phyloP scores from a whole-genome alignment of 2,797 vertebrate genomes.

The Rhincodon typus region DNA sequence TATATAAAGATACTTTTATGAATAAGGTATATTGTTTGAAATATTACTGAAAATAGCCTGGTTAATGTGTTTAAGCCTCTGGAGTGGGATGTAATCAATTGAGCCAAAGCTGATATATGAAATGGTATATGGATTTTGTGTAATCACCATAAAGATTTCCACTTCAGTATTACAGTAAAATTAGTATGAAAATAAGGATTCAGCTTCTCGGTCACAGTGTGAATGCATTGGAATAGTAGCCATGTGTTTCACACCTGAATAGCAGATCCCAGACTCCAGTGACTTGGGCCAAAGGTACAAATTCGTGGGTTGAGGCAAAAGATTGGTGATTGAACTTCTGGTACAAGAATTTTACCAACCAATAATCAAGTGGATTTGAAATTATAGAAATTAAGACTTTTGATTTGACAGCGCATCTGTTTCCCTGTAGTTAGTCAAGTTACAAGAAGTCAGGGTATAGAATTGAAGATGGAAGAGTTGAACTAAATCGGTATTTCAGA shows the following conservation, averaged over 20 bases:
- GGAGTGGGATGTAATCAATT: not conserved
- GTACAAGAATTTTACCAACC: not conserved
- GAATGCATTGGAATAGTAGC: not conserved
- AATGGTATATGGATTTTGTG: not conserved
- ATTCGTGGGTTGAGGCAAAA: not conserved
- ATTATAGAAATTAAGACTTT: not conserved
- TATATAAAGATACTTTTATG: too few species aligned
- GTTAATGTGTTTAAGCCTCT: not conserved
- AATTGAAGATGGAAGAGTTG: not conserved
- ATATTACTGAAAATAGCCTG: not conserved
- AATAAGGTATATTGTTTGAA: too few species aligned
- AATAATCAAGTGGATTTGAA: not conserved
- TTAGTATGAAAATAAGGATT: not conserved
- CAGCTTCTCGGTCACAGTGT: not conserved
- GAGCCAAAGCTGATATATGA: not conserved
- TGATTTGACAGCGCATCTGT: not conserved
- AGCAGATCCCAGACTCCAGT: not conserved
- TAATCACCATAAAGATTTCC: not conserved
- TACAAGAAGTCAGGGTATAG: not conserved
- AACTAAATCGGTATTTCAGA: not conserved
- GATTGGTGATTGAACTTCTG: not conserved
- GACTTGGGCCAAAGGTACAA: not conserved
- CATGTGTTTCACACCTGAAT: not conserved
- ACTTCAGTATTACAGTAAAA: not conserved
- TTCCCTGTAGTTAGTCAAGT: not conserved